These are phyloP conservation scores for Dendropsophus ebraccatus DNA, from an alignment of 2,113 vertebrate species.

Conservation along the genomic window DNA sequence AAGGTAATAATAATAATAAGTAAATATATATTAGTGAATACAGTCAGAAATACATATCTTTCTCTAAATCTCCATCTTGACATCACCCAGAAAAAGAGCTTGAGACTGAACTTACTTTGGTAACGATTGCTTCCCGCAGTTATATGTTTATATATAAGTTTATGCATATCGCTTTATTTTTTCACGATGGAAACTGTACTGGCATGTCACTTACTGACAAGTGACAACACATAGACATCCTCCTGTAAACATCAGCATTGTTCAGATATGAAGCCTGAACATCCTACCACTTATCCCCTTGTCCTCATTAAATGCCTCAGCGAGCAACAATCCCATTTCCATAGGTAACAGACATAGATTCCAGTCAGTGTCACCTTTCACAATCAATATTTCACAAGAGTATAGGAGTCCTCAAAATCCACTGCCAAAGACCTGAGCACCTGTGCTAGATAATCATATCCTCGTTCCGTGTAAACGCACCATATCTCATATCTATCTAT, in stretches of 20 bases:
- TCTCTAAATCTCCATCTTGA: no score
- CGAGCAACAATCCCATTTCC: conserved; percentile 29
- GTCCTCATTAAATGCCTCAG: conserved; percentile 22
- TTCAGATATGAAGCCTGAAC: not conserved
- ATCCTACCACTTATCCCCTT: conserved; percentile 14
- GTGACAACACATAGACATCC: not conserved
- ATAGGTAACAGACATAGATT: conserved; percentile 12
- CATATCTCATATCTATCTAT: not conserved
- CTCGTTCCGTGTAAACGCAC: not conserved
- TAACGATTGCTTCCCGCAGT: no score
- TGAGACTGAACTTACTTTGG: no score
- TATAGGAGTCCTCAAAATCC: not conserved
- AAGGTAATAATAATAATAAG: no score
- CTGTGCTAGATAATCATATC: not conserved
- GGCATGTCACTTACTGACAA: not conserved
- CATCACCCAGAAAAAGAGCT: no score
- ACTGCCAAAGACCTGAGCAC: not conserved
- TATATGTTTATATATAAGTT: no score
- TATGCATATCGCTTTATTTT: no score
- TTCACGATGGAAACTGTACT: no score
- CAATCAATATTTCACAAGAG: not conserved
- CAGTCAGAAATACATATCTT: no score
- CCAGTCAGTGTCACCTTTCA: conserved; percentile 16
- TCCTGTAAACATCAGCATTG: not conserved
- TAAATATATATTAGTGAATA: no score